Evolutionary conservation across 2,113 vertebrate genomes (phyloP), one percentile per base, ranked within the genome.

Genomic region (Anoura caudifer): DNA sequence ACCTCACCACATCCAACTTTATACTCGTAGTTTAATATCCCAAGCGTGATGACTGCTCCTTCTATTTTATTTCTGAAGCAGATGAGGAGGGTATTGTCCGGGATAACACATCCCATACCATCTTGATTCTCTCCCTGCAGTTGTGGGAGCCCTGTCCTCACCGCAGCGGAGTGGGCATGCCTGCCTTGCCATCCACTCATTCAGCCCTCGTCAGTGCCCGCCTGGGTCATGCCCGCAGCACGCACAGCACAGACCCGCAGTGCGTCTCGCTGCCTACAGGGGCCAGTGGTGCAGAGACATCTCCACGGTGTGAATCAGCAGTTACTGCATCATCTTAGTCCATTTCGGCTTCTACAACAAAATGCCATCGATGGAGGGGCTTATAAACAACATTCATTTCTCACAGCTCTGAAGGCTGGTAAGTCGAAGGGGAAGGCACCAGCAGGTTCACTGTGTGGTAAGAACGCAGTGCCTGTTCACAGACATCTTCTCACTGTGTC

Each of bases 131-230:
- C 24, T 52, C 33, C 63, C 61, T 82, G 38, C 16, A 24, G 22
- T 17, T 20, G 61, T 19, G 22, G 47, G n/a, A 33, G 7, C 15
- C 31, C 28, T 84, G 13, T 41, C 16, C 54, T 81, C 9, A 7
- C 1, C 0, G n/a, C 36, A 22, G 3, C 36, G 6, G 28, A 5
- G 8, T 36, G 28, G 31, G 15, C 0, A 0, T n/a, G 28, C 14
- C 54, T 84, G 93, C 8, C 28, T 67, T 14, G n/a, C 15, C 15
- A 33, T 4, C 31, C 31, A 31, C 15, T 97, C 70, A 6, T 16
- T 73, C 81, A 20, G 54, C 13, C 45, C 92, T 70, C 15, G 31
- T 61, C 20, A 16, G 43, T 38, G 14, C 41, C 54, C 36, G 7
- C 38, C 2, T 0, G 1, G 36, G 4, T n/a, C 70, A 24, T 22